A percentile compares a stretch with the other conserved stretches of the same genome.
phyloP scores from a whole-genome alignment of 2,113 vertebrate species.

The Felis chaus region DNA sequence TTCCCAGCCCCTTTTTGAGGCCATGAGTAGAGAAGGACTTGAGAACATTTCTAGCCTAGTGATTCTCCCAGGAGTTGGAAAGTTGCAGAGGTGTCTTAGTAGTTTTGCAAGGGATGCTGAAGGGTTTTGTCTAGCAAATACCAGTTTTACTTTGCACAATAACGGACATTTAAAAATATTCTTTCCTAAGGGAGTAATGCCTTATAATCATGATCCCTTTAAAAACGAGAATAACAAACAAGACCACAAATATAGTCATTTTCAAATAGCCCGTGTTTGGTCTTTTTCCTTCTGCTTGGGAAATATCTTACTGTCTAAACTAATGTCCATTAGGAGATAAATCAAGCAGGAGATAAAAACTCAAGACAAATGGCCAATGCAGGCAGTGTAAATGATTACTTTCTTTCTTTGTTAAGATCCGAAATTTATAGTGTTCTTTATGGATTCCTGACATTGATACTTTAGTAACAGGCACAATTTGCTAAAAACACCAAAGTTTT shows the following conservation, averaged over 20 bases:
- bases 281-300: conserved; percentile 32
- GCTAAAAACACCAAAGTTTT: not conserved
- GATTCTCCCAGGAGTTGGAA: not conserved
- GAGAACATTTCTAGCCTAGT: not conserved
- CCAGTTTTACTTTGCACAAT: conserved; percentile 44
- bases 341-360: conserved; percentile 72
- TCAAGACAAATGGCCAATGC: conserved; percentile 24
- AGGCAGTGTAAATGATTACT: conserved; percentile 36
- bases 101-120: conserved; percentile 43
- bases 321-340: conserved; percentile 49
- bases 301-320: conserved; percentile 61
- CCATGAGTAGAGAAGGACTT: not conserved
- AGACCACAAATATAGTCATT: conserved; percentile 12
- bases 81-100: not conserved
- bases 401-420: not conserved
- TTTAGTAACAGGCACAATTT: conserved; percentile 15
- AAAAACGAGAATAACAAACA: not conserved
- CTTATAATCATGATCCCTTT: not conserved
- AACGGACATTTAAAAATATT: conserved; percentile 42
- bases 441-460: not conserved
- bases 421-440: not conserved
- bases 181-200: not conserved
- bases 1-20: not conserved
- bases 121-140: not conserved
- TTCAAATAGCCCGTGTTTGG: conserved; percentile 24